Percentiles rank a stretch among this genome's conserved stretches.
Conservation (phyloP, 2,113 vertebrate genomes). For the Phylloscopus whistleri region DNA sequence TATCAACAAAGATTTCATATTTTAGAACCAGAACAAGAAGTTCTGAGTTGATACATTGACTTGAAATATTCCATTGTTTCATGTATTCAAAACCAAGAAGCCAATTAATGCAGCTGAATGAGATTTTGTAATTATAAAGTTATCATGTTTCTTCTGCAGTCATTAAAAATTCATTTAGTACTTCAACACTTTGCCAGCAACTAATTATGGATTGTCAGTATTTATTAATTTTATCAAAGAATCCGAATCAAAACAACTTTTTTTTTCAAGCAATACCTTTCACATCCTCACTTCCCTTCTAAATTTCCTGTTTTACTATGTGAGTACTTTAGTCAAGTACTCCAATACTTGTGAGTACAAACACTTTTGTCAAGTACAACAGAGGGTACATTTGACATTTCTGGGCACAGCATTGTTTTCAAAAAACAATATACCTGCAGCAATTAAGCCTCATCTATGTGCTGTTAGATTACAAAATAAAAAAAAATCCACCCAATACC, state of each 20-base stretch:
- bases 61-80: not conserved
- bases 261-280: not conserved
- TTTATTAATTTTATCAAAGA: not conserved
- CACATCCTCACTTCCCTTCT: not conserved
- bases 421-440: not conserved
- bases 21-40: not conserved
- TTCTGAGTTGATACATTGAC: not conserved
- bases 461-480: not conserved
- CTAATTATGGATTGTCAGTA: not conserved
- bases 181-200: not conserved
- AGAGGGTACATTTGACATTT: fast-evolving
- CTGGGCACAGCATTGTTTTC: not conserved
- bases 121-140: not conserved
- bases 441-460: not conserved
- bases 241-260: not conserved
- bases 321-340: not conserved
- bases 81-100: not conserved
- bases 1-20: not conserved
- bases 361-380: not conserved
- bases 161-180: not conserved
- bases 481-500: not conserved
- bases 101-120: not conserved
- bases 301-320: not conserved
- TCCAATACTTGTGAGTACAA: not conserved
- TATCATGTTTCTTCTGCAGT: not conserved